Evolutionary conservation across 2,113 vertebrate species (phyloP).

Genomic region (Oryzias melastigma): DNA sequence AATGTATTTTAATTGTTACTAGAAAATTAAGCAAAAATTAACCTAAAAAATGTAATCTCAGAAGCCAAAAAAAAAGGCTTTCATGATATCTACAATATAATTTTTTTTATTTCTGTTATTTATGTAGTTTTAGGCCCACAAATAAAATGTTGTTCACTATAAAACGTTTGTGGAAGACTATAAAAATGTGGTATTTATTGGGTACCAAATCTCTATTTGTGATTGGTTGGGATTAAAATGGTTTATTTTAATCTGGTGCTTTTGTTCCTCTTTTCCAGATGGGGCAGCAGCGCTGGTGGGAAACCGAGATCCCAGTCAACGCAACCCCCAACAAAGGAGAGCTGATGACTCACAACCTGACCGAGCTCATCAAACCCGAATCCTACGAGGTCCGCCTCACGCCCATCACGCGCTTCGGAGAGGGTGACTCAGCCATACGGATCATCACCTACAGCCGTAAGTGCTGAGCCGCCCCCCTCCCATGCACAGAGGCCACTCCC

Average conservation of each 20-base stretch:
- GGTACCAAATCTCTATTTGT: no score
- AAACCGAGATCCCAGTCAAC: constrained; percentile 93
- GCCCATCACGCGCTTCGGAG: constrained; percentile 93
- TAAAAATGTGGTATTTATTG: no score
- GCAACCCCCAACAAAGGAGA: constrained; percentile 91
- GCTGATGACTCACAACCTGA: constrained; percentile 94
- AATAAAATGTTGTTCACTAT: neutral
- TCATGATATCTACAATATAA: neutral
- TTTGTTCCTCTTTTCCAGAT: constrained; percentile 72
- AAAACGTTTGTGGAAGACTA: no score
- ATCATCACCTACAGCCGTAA: constrained; percentile 97
- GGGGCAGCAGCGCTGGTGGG: constrained; percentile 96
- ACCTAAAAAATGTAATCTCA: no score
- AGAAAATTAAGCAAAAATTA: no score
- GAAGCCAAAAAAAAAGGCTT: neutral
- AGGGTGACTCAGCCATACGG: constrained; percentile 92
- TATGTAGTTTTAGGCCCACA: no score
- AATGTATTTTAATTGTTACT: no score
- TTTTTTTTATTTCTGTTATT: neutral
- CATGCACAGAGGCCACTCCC: no score
- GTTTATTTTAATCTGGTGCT: neutral
- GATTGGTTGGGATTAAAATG: no score
- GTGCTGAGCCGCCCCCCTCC: constrained; percentile 23
- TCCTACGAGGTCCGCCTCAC: constrained; percentile 94
- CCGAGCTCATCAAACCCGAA: constrained; percentile 93